These are phyloP conservation scores for Lamprologus ornatipinnis DNA, from an alignment of 2,113 vertebrate species.

Conservation along the genomic window DNA sequence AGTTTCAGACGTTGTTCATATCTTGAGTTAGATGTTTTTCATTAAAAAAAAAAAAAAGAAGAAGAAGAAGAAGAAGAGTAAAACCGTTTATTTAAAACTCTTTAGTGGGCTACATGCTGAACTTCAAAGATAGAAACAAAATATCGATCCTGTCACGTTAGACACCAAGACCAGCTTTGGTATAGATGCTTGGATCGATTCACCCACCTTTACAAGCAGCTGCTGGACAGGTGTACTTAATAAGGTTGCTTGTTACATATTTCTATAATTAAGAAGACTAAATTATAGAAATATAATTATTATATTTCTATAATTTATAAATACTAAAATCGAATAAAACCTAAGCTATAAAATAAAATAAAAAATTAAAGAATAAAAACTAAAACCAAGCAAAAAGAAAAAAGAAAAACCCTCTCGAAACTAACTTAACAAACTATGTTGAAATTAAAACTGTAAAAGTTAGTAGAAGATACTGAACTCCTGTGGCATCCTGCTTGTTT, in stretches of 20 bases:
- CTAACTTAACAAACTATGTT: not conserved
- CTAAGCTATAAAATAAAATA: not conserved
- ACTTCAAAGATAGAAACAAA: not conserved
- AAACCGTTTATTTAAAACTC: not conserved
- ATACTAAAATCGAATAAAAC: not conserved
- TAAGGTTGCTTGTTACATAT: not conserved
- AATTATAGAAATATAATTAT: not conserved
- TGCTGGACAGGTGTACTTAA: not conserved
- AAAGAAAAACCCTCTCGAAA: fast-evolving
- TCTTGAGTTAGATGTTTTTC: not conserved
- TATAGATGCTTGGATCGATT: fast-evolving
- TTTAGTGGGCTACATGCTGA: not conserved
- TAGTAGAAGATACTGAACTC: not conserved
- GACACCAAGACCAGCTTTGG: not conserved
- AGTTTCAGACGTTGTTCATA: not conserved
- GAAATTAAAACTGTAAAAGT: not conserved
- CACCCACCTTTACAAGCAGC: not conserved
- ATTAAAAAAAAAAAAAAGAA: not conserved
- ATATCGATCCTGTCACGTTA: not conserved
- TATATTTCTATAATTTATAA: too few relatives aligned
- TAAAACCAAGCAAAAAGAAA: not conserved
- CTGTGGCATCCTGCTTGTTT: not conserved
- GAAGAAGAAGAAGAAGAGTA: not conserved
- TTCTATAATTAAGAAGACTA: not conserved
- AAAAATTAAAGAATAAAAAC: not conserved